Base-by-base conservation (phyloP, 2,113 vertebrate genomes). In the Phaethornis superciliosus region DNA sequence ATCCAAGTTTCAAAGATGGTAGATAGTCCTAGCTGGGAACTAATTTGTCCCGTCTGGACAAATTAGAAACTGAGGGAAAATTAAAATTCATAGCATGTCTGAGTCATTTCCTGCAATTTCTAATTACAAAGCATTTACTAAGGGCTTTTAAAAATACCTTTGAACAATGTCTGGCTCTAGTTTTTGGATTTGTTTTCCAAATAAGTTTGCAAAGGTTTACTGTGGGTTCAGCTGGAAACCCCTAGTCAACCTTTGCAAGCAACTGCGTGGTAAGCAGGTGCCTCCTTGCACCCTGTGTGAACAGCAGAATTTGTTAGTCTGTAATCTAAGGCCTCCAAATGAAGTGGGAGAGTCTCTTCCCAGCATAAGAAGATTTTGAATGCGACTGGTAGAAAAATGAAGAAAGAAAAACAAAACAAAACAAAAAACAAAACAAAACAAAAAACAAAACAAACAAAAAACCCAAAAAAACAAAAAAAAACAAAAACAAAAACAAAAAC, bases 41-140 rank as follows among this genome's bases (percentile, higher is more conserved):
- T 94, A 90, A 94, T 88, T 78, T 71, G 68, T 81, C 85, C 68
- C 76, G 85, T 68, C 69, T 83, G 77, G 56, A 35, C 71, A 75
- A 86, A 88, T 81, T 44, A 82, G 72, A 94, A 89, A 78, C 27
- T 7, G 44, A 83, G 37, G 64, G 47, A 51, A 85, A 88, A 93
- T 88, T 59, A 91, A 56, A 91, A 91, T 63, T 80, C 64, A 12
- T 64, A 52, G 52, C 23, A 63, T 6, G 40, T 65, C 81, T 71
- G 68, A 95, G 71, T 85, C 2, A 85, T 81, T 97, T 94, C 75
- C 47, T 86, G 68, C 27, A 28, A 81, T 80, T 88, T 83, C 24
- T 78, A 81, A 86, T 90, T 86, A 71, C 40, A 60, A 59, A 91
- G 68, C 52, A 51, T 35, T 80, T 16, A 0, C 54, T 52, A 46